These are phyloP conservation scores for Sitophilus oryzae DNA, from an alignment of 1,140 invertebrate species.

Conservation along the genomic window DNA sequence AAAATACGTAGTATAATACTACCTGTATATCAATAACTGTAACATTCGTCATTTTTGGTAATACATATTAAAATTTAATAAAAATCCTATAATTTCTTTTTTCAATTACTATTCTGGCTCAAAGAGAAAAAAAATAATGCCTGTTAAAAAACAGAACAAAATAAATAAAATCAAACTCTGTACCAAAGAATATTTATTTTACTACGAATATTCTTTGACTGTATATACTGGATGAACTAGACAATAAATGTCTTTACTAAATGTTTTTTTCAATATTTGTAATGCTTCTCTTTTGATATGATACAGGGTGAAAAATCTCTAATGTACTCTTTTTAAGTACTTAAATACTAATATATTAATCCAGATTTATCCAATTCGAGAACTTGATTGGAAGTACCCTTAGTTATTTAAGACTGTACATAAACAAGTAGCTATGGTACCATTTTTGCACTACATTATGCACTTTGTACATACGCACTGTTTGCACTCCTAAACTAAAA, in stretches of 20 bases:
- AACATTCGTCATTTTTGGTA: too few species aligned
- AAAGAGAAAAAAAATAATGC: too few species aligned
- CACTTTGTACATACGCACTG: slow-evolving; percentile 13
- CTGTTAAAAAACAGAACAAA: too few species aligned
- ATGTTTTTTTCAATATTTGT: neutral
- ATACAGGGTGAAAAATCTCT: slow-evolving; percentile 13
- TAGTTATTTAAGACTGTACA: slow-evolving; percentile 4
- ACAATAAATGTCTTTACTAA: neutral
- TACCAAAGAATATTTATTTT: too few species aligned
- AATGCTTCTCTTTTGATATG: neutral
- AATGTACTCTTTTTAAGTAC: neutral
- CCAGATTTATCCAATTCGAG: slow-evolving; percentile 15
- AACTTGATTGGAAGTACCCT: slow-evolving; percentile 17
- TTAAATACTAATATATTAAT: neutral
- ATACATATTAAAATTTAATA: too few species aligned
- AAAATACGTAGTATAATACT: too few species aligned
- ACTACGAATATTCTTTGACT: too few species aligned
- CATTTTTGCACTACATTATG: slow-evolving; percentile 14
- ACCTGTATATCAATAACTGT: too few species aligned
- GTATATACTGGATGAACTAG: neutral
- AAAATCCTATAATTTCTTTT: too few species aligned
- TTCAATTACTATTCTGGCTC: too few species aligned
- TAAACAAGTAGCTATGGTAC: slow-evolving; percentile 9
- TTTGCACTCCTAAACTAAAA: slow-evolving; percentile 13
- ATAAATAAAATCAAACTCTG: too few species aligned